These are phyloP conservation scores for Ophonus ardosiacus DNA, from an alignment of 2,888 invertebrate genomes.

Conservation along the genomic window DNA sequence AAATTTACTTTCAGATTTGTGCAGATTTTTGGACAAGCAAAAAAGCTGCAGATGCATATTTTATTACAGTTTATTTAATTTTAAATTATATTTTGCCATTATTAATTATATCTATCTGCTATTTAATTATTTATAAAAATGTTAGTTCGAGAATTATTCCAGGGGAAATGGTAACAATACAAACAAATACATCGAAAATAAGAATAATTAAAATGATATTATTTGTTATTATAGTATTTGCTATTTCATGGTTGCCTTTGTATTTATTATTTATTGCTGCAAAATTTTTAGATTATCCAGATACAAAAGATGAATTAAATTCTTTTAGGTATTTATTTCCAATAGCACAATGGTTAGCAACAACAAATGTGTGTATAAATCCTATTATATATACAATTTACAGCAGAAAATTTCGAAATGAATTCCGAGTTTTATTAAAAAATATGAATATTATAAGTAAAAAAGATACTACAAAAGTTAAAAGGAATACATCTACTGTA, in stretches of 20 bases:
- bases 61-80: constrained; percentile 34
- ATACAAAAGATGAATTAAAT: constrained; percentile 27
- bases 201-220: constrained; percentile 54
- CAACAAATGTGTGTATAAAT: constrained; percentile 48
- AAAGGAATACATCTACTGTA: neutral
- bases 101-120: constrained; percentile 43
- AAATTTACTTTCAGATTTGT: constrained; percentile 48
- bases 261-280: constrained; percentile 47
- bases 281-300: constrained; percentile 48
- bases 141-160: constrained; percentile 41
- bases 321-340: constrained; percentile 39
- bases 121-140: constrained; percentile 44
- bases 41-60: constrained; percentile 44
- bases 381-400: constrained; percentile 52
- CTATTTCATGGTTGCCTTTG: constrained; percentile 44
- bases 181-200: constrained; percentile 44
- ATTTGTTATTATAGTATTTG: constrained; percentile 46
- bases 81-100: constrained; percentile 54
- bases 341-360: constrained; percentile 46
- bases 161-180: constrained; percentile 41
- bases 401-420: constrained; percentile 47
- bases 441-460: constrained; percentile 5
- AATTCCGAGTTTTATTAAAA: constrained; percentile 25
- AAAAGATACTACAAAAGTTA: neutral
- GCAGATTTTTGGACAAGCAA: constrained; percentile 51